Evolutionary conservation across 2,797 vertebrate genomes (phyloP), one percentile per base, ranked within the genome.

Genomic region (Amblyraja radiata): DNA sequence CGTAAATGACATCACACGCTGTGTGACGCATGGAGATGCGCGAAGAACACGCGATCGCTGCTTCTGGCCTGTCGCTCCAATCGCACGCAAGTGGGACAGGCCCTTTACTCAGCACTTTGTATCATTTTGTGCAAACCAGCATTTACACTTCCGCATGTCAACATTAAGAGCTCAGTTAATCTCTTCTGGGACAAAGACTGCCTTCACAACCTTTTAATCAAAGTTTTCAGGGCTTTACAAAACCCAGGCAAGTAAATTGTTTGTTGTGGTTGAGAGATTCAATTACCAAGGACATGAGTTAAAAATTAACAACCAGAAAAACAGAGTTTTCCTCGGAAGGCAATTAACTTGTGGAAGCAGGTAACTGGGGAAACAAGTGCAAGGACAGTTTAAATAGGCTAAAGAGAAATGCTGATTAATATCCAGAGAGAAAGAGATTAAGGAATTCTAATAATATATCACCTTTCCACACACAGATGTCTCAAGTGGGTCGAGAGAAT

Each of bases 361-460:
- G 28, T 18, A 88, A 63, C 61, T 23, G 28, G 58, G 84, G 63
- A 65, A 88, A 28, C 5, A 18, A 63, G 63, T 36, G n/a, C 63
- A 88, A 65, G 84, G 58, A 63, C 18, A 65, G 61, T 88, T 65
- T 65, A 65, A 88, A 4, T 36, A n/a, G 25, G 84, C 32, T 32
- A 61, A 36, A 65, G 84, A 32, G 61, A 88, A 88, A 65, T 88
- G 63, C 16, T 65, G 61, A 88, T 88, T 65, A 86, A 65, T 65
- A 88, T 88, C n/a, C 63, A 16, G 61, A 65, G 61, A 88, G 84
- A 36, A 65, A 32, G 84, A 63, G 61, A 88, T 32, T 65, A 39
- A 88, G 61, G 84, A 63, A 65, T 88, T 88, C 2, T 88, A 65
- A 86, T 65, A 86, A 88, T 65, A 32, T 88, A 36, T 16, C 63